Percentiles rank a stretch among this genome's conserved stretches.
Conservation (phyloP, 2,113 vertebrate species). For the Nanger granti region DNA sequence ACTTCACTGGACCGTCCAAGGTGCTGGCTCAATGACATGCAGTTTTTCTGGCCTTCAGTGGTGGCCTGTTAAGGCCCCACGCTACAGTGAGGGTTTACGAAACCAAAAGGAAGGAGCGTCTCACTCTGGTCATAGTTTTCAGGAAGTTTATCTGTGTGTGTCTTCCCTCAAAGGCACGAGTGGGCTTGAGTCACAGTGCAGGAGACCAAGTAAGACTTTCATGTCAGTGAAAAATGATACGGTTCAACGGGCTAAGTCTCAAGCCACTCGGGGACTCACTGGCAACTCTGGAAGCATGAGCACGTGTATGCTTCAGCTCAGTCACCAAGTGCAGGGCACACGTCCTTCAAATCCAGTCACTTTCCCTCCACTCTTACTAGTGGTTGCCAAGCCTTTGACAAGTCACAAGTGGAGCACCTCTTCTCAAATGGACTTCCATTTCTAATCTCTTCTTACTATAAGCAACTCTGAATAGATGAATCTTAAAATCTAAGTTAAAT, state of each 20-base stretch:
- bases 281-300: neutral
- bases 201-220: neutral
- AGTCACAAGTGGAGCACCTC: neutral
- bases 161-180: neutral
- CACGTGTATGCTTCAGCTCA: neutral
- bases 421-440: neutral
- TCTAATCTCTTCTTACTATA: neutral
- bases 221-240: neutral
- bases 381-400: neutral
- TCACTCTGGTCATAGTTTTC: neutral
- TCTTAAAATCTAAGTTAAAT: slow-evolving; percentile 8
- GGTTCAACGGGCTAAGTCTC: neutral
- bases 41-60: neutral
- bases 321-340: neutral
- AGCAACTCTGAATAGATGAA: neutral
- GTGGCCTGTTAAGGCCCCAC: neutral
- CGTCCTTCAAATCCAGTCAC: neutral
- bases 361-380: neutral
- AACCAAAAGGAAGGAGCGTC: neutral
- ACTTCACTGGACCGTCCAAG: neutral
- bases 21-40: neutral
- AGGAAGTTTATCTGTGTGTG: neutral
- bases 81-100: neutral
- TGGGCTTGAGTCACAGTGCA: neutral
- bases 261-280: slow-evolving; percentile 4